Evolutionary conservation across 2,888 invertebrate species (phyloP), one percentile per base, ranked within the genome.

Genomic region (Trachelus stipa): DNA sequence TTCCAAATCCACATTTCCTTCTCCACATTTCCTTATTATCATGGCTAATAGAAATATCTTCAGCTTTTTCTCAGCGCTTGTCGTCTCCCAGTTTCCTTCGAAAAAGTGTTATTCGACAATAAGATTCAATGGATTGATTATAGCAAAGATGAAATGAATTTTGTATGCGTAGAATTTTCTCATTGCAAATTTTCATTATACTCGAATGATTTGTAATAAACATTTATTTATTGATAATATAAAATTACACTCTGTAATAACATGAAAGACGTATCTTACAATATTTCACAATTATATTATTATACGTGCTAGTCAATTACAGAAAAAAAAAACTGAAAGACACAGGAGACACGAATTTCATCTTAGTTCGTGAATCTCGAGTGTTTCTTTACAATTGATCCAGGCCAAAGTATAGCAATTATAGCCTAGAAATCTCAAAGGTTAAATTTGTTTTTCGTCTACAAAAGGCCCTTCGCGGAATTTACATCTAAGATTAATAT

Each of bases 241-340:
- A 89, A 91, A 91, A 90, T 89, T 90, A 88, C 87, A 90, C 87
- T 83, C 84, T 87, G 85, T 83, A 84, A 87, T 89, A 88, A 85
- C 86, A 87, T 87, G 86, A 86, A 87, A 88, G 85, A 85, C 84
- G 82, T 90, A 90, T 89, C 84, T 87, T 90, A 91, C 90, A 90
- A 90, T 90, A 90, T 90, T 88, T 89, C 87, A 90, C 90, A 90
- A 83, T 83, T 80, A 81, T 82, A 79, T 78, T 81, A 82, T 80
- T 79, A 81, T 74, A 69, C 77, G 35, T 31, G 40, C 37, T 34
- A 73, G 68, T 76, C 40, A 40, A 77, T 71, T 71, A 71, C 71
- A 71, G 71, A 31, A 34, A 11, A 31, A 15, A 31, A 71, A 31
- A 23, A 34, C 12, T 12, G 12, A 12, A 71, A 71, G 33, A 33